A percentile compares a stretch with the other conserved stretches of the same genome.
These are phyloP conservation scores for Sanderia malayensis DNA, from an alignment of 30 jellyfish, hydroid and myxozoan species.

Conservation along the genomic window DNA sequence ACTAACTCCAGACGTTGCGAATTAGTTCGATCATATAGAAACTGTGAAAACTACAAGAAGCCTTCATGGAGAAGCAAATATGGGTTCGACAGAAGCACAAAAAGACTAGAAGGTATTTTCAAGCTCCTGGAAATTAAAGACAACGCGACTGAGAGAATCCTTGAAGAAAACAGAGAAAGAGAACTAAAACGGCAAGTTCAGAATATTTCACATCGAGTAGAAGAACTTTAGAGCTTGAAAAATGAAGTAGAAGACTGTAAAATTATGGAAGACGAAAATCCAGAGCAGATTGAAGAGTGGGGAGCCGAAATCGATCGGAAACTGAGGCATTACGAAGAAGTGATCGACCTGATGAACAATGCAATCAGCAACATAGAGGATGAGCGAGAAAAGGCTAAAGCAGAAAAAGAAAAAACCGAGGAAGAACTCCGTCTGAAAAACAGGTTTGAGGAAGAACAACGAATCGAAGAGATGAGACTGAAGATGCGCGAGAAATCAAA, in stretches of 20 bases:
- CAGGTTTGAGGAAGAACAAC: background rate
- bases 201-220: background rate
- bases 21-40: too few species aligned
- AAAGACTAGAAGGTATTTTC: conserved; percentile 2
- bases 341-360: background rate
- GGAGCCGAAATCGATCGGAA: conserved; percentile 15
- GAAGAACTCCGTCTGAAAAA: conserved; percentile 11
- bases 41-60: too few species aligned
- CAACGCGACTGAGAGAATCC: conserved; percentile 7
- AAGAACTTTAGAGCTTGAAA: background rate
- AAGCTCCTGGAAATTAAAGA: conserved; percentile 17
- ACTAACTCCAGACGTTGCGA: too few species aligned
- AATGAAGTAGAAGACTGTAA: background rate
- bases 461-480: conserved; percentile 19
- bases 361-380: background rate
- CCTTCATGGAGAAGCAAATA: too few species aligned
- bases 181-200: conserved; percentile 3
- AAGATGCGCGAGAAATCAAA: conserved; percentile 7
- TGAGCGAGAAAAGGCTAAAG: conserved; percentile 3
- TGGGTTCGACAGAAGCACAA: background rate
- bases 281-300: conserved; percentile 18
- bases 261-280: conserved; percentile 15
- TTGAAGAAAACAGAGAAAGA: background rate
- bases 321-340: background rate
- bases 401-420: background rate